These are phyloP conservation scores for Lepidochrysops patricia DNA, from an alignment of 2,888 invertebrate species.

Conservation along the genomic window DNA sequence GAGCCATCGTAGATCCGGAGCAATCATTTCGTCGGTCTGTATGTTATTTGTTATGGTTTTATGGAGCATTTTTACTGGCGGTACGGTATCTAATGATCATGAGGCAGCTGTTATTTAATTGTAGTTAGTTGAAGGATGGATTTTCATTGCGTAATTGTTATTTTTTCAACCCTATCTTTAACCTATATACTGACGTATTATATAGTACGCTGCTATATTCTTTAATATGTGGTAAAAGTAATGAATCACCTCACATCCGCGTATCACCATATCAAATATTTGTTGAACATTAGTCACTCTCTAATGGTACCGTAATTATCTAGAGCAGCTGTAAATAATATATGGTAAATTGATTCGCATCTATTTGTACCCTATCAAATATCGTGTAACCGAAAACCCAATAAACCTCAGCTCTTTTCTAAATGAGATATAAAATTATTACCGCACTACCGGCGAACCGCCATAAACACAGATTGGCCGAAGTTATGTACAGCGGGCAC, in stretches of 20 bases:
- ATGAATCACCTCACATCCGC: no score
- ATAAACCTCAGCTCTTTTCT: slow-evolving; percentile 8
- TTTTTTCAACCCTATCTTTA: no score
- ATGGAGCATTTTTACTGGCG: background rate
- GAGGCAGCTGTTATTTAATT: background rate
- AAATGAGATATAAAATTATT: slow-evolving; percentile 54
- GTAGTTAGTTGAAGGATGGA: no score
- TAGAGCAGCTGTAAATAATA: no score
- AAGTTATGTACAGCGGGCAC: slow-evolving; percentile 63
- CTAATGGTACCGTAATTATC: no score
- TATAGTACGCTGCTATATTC: no score
- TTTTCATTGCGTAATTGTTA: no score
- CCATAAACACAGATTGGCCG: slow-evolving; percentile 62
- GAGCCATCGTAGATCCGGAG: slow-evolving; percentile 25
- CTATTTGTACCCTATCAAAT: background rate
- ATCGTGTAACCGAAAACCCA: background rate
- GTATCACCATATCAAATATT: no score
- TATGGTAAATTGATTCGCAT: background rate
- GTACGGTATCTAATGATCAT: background rate
- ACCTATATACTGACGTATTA: no score
- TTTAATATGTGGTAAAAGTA: no score
- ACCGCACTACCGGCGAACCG: slow-evolving; percentile 38
- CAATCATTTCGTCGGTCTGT: slow-evolving; percentile 28
- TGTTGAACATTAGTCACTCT: no score
- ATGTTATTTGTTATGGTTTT: slow-evolving; percentile 1